Evolutionary conservation across 2,113 vertebrate genomes (phyloP).

Genomic region (Rhynchomys soricoides): DNA sequence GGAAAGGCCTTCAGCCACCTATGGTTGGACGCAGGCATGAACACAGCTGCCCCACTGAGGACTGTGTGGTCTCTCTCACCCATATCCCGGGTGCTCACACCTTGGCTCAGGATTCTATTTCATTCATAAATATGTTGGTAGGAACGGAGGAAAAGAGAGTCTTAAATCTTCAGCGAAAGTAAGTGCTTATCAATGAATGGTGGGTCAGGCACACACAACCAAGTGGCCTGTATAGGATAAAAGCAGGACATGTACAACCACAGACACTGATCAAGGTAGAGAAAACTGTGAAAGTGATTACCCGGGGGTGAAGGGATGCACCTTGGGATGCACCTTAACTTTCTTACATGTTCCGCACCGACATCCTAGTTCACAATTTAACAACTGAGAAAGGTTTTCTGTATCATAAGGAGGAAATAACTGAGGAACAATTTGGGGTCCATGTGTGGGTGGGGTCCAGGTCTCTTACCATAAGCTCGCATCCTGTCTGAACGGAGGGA

Average conservation of each 20-base stretch:
- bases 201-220: not conserved
- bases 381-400: not conserved
- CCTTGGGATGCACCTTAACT: not conserved
- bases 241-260: rapidly evolving
- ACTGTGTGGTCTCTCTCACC: not conserved
- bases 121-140: not conserved
- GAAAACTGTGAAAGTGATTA: not conserved
- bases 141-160: not conserved
- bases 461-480: not conserved
- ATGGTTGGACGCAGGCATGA: rapidly evolving
- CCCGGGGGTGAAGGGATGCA: not conserved
- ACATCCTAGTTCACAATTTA: not conserved
- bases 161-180: not conserved
- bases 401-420: not conserved
- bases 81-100: not conserved
- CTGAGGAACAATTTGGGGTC: not conserved
- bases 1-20: not conserved
- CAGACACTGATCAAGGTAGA: not conserved
- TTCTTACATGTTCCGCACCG: not conserved
- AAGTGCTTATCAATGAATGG: not conserved
- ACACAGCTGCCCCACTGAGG: rapidly evolving
- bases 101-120: not conserved
- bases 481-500: slow-evolving; percentile 1
- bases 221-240: rapidly evolving
- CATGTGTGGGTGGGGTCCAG: not conserved